phyloP scores from a whole-genome alignment of 2,113 vertebrate genomes.

The Lethenteron camtschaticum region DNA sequence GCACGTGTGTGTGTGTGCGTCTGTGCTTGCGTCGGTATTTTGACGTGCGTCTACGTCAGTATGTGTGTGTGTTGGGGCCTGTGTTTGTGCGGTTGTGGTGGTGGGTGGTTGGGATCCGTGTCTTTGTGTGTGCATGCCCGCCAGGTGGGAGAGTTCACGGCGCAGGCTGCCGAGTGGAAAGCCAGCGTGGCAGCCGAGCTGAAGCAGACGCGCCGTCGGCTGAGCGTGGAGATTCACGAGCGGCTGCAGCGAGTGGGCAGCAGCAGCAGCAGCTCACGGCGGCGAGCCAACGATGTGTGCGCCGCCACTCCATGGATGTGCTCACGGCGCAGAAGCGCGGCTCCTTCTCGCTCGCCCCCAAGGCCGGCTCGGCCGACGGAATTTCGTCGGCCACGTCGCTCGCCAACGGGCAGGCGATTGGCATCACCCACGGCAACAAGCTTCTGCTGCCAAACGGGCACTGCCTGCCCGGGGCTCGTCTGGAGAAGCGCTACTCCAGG shows the following conservation, averaged over 20 bases:
- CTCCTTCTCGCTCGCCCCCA: neutral
- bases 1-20: too few relatives aligned
- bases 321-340: constrained; percentile 70
- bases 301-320: constrained; percentile 84
- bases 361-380: neutral
- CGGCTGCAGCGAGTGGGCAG: constrained; percentile 86
- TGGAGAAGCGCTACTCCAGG: neutral
- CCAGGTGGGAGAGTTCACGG: constrained; percentile 85
- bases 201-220: constrained; percentile 59
- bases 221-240: constrained; percentile 87
- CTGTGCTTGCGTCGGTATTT: too few relatives aligned
- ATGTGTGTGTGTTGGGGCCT: too few relatives aligned
- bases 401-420: too few relatives aligned
- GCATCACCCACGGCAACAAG: neutral
- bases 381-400: neutral
- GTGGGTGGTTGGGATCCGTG: neutral
- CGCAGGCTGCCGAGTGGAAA: constrained; percentile 87
- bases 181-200: constrained; percentile 39
- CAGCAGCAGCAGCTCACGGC: constrained; percentile 82
- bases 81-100: too few relatives aligned
- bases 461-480: neutral
- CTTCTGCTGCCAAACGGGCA: constrained; percentile 3
- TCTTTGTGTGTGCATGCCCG: constrained; percentile 7
- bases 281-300: constrained; percentile 61
- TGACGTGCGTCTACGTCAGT: too few relatives aligned